phyloP scores from a whole-genome alignment of 2,113 vertebrate genomes.

The Strix aluco region DNA sequence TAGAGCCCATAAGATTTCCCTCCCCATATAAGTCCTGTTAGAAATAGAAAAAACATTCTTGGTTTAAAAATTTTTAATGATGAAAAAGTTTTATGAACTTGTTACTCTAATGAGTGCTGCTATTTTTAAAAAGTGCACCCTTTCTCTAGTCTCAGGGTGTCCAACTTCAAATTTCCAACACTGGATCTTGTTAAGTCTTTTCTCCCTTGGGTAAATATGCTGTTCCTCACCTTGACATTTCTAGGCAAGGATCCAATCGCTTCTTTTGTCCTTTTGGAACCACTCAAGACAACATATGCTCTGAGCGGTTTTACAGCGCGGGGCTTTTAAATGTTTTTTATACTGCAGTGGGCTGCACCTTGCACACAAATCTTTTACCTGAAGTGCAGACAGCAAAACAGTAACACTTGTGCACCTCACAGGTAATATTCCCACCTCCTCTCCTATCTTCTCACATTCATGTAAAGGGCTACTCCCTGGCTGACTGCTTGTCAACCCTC shows the following conservation, averaged over 20 bases:
- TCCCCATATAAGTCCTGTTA: background rate
- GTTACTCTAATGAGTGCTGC: accelerated
- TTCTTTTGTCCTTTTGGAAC: background rate
- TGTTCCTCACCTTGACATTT: background rate
- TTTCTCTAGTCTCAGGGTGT: background rate
- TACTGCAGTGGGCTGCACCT: background rate
- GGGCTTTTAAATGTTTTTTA: background rate
- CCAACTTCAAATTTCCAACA: background rate
- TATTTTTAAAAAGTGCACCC: background rate
- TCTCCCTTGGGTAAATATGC: background rate
- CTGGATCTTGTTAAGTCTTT: background rate
- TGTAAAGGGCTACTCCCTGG: accelerated
- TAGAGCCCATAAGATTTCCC: accelerated
- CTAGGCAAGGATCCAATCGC: background rate
- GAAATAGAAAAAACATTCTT: background rate
- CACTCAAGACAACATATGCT: background rate
- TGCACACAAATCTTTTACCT: background rate
- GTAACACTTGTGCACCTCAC: background rate
- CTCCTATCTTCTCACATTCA: background rate
- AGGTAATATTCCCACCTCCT: background rate
- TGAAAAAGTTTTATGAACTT: background rate
- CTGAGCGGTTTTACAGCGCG: accelerated
- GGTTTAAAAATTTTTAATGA: background rate
- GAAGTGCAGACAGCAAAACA: background rate
- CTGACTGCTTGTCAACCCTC: background rate